A percentile compares a stretch with the other conserved stretches of the same genome.
These are phyloP conservation scores for Formicarius rufipectus DNA, from an alignment of 2,113 vertebrate genomes.

Conservation along the genomic window DNA sequence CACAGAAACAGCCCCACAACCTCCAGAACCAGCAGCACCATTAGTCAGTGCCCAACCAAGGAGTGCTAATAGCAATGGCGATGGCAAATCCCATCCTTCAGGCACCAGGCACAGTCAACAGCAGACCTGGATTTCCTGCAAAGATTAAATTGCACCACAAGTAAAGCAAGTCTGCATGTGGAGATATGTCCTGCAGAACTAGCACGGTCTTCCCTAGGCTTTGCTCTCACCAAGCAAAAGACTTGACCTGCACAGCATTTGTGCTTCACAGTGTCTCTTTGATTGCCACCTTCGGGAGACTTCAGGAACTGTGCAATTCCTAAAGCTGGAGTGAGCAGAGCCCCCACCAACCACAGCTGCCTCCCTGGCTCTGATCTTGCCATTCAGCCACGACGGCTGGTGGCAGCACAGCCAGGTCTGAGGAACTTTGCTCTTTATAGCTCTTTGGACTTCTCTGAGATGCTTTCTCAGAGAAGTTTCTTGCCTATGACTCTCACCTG, in stretches of 20 bases:
- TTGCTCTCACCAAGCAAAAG: neutral
- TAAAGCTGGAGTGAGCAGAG: neutral
- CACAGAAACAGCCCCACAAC: neutral
- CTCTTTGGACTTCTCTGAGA: neutral
- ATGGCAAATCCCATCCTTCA: neutral
- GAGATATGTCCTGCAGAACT: neutral
- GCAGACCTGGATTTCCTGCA: neutral
- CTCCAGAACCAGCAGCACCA: neutral
- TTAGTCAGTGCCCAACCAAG: neutral
- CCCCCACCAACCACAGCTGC: rapidly evolving
- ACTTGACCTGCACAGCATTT: neutral
- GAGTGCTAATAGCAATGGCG: neutral
- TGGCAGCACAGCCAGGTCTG: no score
- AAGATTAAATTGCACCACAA: no score
- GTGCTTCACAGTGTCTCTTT: neutral
- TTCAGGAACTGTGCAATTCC: neutral
- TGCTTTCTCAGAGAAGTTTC: neutral
- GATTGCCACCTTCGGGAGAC: neutral
- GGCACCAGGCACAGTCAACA: neutral
- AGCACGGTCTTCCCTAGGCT: neutral
- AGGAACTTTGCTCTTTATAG: neutral
- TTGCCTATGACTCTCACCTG: neutral
- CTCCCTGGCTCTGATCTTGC: neutral
- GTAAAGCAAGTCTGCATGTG: no score
- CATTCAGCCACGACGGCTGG: no score